phyloP scores from a whole-genome alignment of 2,113 vertebrate species.

The Pogona vitticeps region DNA sequence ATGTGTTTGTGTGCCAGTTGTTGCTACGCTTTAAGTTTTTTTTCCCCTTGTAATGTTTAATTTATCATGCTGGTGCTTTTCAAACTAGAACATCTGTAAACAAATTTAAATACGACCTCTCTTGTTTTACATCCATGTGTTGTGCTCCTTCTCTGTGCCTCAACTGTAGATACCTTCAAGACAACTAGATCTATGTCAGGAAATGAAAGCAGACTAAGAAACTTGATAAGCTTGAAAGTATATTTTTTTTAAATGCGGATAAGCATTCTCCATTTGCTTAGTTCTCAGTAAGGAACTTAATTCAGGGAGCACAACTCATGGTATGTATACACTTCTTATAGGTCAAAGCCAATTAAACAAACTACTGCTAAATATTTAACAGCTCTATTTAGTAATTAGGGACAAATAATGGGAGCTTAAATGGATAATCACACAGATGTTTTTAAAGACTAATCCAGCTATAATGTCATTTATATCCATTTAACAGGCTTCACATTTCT shows the following conservation, averaged over 20 bases:
- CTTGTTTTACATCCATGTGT: conserved; percentile 65
- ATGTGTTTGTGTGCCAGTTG: conserved; percentile 70
- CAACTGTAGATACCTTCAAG: conserved; percentile 76
- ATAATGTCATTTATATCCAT: conserved; percentile 33
- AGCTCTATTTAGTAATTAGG: conserved; percentile 73
- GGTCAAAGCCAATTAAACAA: conserved; percentile 78
- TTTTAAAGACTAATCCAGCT: conserved; percentile 54
- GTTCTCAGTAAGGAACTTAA: conserved; percentile 38
- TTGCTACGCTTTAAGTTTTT: conserved; percentile 70
- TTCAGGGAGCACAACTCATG: conserved; percentile 37
- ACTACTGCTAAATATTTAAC: conserved; percentile 82
- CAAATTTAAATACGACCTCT: conserved; percentile 75
- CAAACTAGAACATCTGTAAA: conserved; percentile 79
- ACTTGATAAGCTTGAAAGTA: conserved; percentile 52
- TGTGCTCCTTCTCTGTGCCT: conserved; percentile 66
- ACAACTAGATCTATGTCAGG: conserved; percentile 63
- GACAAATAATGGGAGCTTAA: conserved; percentile 75
- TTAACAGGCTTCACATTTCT: conserved; percentile 33
- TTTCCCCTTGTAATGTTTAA: conserved; percentile 76
- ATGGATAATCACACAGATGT: conserved; percentile 73
- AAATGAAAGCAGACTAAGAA: conserved; percentile 27
- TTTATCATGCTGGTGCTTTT: conserved; percentile 77
- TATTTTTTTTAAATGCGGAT: conserved; percentile 61
- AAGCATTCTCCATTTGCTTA: conserved; percentile 59
- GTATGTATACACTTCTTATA: conserved; percentile 62